These are phyloP conservation scores for Dryobota labecula DNA, from an alignment of 2,888 invertebrate genomes.

Conservation along the genomic window DNA sequence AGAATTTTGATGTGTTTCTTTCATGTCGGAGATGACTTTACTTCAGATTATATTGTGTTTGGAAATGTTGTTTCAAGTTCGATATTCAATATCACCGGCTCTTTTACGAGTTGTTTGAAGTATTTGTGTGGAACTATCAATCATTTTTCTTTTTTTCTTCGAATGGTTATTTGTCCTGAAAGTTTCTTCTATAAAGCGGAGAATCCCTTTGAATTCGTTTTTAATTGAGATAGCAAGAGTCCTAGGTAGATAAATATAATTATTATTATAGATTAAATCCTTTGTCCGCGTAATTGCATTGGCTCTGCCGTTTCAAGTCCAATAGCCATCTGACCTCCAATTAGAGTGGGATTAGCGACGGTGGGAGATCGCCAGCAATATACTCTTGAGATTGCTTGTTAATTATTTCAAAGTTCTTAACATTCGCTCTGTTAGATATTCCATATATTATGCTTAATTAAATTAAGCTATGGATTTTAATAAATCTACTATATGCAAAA, in stretches of 20 bases:
- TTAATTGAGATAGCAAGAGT: slow-evolving; percentile 25
- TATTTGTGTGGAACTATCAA: slow-evolving; percentile 65
- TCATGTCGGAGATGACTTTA: slow-evolving; percentile 89
- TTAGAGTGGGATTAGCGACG: slow-evolving; percentile 86
- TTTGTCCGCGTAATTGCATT: slow-evolving; percentile 84
- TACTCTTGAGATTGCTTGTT: slow-evolving; percentile 81
- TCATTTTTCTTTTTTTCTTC: slow-evolving; percentile 61
- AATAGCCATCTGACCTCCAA: slow-evolving; percentile 88
- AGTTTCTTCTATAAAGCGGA: slow-evolving; percentile 5
- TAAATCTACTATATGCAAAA: background rate
- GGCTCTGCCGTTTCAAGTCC: slow-evolving; percentile 86
- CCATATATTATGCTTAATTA: background rate
- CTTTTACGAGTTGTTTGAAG: slow-evolving; percentile 69
- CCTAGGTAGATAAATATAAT: slow-evolving; percentile 53
- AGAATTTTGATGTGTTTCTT: slow-evolving; percentile 90
- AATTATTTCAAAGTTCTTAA: slow-evolving; percentile 74
- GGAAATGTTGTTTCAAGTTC: slow-evolving; percentile 81
- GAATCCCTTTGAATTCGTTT: slow-evolving; percentile 14
- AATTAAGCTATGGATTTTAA: background rate
- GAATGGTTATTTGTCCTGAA: slow-evolving; percentile 17
- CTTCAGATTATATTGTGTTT: slow-evolving; percentile 86
- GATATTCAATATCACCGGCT: slow-evolving; percentile 77
- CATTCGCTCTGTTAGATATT: slow-evolving; percentile 57
- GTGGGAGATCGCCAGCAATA: slow-evolving; percentile 74
- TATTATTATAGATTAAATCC: slow-evolving; percentile 75